Base-by-base conservation (phyloP, 2,888 invertebrate genomes). In the Cremastobaeus sp. region DNA sequence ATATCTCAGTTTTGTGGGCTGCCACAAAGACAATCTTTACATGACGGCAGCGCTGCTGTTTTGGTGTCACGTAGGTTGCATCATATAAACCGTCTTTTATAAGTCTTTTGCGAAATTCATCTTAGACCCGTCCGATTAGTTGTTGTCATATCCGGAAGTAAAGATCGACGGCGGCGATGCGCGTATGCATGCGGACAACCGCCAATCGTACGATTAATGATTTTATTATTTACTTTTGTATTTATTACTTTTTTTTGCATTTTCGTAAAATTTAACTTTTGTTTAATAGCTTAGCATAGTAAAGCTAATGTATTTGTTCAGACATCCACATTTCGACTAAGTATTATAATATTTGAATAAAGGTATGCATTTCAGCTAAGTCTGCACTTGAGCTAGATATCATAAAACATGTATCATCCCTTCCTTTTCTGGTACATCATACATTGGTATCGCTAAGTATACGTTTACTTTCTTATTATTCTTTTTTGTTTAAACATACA, bases 251-350 rank as follows among this genome's bases (percentile, higher is more conserved):
- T 75, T 68, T 77, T 79, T 73, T 73, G 57, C 43, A 45, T 57
- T 69, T 74, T 78, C 77, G 77, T 73, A 76, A 32, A 43, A 50
- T 71, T 64, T 59, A 52, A 25, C 54, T 68, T 83, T 79, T 83
- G 79, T 81, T 84, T 85, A 79, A 85, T 86, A 87, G 86, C 87
- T 87, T 86, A 85, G 85, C 86, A 87, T 86, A 86, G 83, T 86
- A 85, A 87, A 87, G 86, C 87, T 87, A 87, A 81, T 83, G 86
- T 86, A 86, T 86, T 85, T 87, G 82, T 86, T 87, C 86, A 86
- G 86, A 87, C 86, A 87, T 87, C 83, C 86, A 87, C 86, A 87
- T 87, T 86, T 87, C 83, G 86, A 86, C 86, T 87, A 86, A 87
- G 86, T 86, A 86, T 82, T 86, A 86, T 85, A 85, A 86, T 86